phyloP scores from a whole-genome alignment of 2,888 invertebrate species.

The Pachymerium ferrugineum region DNA sequence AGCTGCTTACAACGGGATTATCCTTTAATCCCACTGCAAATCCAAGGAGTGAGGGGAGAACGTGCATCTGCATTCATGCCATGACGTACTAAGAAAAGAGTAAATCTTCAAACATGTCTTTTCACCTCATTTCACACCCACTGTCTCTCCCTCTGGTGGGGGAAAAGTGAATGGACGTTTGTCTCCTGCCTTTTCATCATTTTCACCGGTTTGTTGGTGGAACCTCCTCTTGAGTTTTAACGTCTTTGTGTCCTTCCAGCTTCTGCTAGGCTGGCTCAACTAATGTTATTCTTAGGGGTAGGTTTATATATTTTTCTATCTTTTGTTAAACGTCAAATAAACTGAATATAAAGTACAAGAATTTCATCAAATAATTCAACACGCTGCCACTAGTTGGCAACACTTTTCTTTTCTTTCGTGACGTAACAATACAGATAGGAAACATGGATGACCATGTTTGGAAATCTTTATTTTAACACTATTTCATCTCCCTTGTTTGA shows the following conservation, averaged over 20 bases:
- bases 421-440: too few species aligned
- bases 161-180: not conserved
- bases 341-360: too few species aligned
- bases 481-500: too few species aligned
- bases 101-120: not conserved
- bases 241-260: not conserved
- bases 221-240: not conserved
- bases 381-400: too few species aligned
- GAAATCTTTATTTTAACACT: too few species aligned
- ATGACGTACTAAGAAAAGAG: not conserved
- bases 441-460: too few species aligned
- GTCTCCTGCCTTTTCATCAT: not conserved
- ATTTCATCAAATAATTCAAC: too few species aligned
- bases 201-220: not conserved
- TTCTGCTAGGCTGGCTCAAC: not conserved
- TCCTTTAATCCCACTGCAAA: not conserved
- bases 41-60: not conserved
- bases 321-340: too few species aligned
- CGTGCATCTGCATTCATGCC: slow-evolving; percentile 2
- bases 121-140: not conserved
- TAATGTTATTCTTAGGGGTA: not conserved
- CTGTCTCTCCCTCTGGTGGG: not conserved
- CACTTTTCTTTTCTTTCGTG: too few species aligned
- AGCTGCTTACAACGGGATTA: slow-evolving; percentile 9
- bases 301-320: too few species aligned